Percentiles rank a stretch among this genome's conserved stretches.
phyloP scores from a whole-genome alignment of 1,140 invertebrate genomes.

The Dendroctonus ponderosae region DNA sequence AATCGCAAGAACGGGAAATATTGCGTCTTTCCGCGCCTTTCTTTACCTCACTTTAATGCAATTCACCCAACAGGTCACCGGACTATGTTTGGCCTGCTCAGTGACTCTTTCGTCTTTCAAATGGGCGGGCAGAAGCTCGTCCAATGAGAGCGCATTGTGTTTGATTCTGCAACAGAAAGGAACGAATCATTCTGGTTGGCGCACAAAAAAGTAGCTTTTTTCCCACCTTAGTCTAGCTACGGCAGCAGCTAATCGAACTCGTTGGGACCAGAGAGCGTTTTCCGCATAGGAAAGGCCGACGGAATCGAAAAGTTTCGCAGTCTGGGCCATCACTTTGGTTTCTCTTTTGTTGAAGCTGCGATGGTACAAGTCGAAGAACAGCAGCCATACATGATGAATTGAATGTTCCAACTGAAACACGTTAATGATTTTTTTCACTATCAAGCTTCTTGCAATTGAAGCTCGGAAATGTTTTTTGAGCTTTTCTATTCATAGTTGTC shows the following conservation, averaged over 20 bases:
- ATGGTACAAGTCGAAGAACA: constrained; percentile 64
- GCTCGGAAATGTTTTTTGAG: not conserved
- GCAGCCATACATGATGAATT: constrained; percentile 57
- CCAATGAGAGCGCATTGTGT: constrained; percentile 64
- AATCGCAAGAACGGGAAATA: too few species aligned
- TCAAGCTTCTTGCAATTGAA: not conserved
- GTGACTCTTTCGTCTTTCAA: constrained; percentile 64
- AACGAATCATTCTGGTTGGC: not conserved
- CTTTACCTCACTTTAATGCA: constrained; percentile 64
- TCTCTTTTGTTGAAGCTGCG: constrained; percentile 57
- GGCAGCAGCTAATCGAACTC: constrained; percentile 67
- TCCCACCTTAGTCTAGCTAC: constrained; percentile 57
- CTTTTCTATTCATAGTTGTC: too few species aligned
- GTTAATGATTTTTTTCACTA: too few species aligned
- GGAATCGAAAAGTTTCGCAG: constrained; percentile 51
- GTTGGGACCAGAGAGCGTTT: constrained; percentile 59
- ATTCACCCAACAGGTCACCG: constrained; percentile 75
- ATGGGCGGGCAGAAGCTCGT: constrained; percentile 66
- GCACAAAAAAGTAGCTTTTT: not conserved
- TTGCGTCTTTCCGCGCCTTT: not conserved
- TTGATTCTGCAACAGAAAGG: constrained; percentile 56
- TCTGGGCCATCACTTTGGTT: constrained; percentile 44
- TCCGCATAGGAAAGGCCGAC: constrained; percentile 58
- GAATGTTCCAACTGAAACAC: constrained; percentile 45
- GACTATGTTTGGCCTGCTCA: constrained; percentile 58